Evolutionary conservation across 2,113 vertebrate genomes (phyloP).

Genomic region (Dicerorhinus sumatrensis): DNA sequence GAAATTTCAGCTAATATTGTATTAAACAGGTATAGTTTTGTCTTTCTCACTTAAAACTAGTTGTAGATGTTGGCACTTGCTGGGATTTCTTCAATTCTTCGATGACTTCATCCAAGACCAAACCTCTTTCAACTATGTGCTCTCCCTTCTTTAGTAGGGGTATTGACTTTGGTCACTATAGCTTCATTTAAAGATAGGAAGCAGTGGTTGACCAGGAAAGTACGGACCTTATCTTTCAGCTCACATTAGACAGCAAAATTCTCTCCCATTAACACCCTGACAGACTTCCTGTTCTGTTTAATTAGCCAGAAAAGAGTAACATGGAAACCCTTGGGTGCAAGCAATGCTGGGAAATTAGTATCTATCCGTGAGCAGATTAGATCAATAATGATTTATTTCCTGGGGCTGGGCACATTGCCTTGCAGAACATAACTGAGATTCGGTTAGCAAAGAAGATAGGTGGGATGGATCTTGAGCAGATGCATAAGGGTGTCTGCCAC

Average conservation of each 20-base stretch:
- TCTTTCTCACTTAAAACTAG: constrained; percentile 17
- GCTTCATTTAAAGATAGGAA: not conserved
- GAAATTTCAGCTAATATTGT: not conserved
- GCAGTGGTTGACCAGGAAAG: not conserved
- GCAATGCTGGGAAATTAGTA: not conserved
- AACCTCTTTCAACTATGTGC: not conserved
- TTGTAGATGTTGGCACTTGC: not conserved
- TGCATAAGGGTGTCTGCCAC: not conserved
- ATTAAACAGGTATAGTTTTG: not conserved
- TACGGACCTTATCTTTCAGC: not conserved
- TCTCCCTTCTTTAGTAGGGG: not conserved
- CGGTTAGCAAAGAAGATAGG: not conserved
- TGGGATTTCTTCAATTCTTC: not conserved
- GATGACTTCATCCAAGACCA: not conserved
- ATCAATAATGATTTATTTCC: not conserved
- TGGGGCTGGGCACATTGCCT: not conserved
- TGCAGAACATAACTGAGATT: not conserved
- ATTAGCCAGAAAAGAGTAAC: not conserved
- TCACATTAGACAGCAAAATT: not conserved
- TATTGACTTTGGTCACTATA: not conserved
- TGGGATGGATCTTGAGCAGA: not conserved
- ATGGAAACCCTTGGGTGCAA: not conserved
- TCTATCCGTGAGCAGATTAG: not conserved
- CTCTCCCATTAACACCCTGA: not conserved
- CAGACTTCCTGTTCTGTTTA: constrained; percentile 6